Evolutionary conservation across 2,888 invertebrate species (phyloP).

Genomic region (Cryptocheilus praepositus): DNA sequence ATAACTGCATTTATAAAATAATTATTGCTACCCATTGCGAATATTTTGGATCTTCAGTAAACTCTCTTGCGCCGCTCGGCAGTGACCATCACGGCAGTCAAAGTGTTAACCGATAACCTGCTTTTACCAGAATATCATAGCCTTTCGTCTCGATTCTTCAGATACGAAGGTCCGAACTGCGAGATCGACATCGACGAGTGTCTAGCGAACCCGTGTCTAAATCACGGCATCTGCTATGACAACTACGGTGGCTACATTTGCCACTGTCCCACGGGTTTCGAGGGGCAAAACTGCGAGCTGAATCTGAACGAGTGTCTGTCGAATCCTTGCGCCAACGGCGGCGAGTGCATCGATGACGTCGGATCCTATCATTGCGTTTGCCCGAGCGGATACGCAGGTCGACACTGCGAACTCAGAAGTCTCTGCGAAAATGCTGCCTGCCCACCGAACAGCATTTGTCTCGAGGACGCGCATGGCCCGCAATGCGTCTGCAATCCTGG

Average conservation of each 20-base stretch:
- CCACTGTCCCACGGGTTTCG: constrained; percentile 86
- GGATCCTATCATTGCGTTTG: constrained; percentile 79
- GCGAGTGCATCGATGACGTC: constrained; percentile 79
- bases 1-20: too few species aligned
- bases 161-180: constrained; percentile 85
- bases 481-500: constrained; percentile 82
- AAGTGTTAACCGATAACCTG: too few species aligned
- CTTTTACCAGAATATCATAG: too few species aligned
- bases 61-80: too few species aligned
- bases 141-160: constrained; percentile 64
- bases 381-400: constrained; percentile 76
- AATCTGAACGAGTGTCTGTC: constrained; percentile 78
- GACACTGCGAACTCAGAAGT: constrained; percentile 75
- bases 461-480: constrained; percentile 75
- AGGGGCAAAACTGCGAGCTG: constrained; percentile 86
- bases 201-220: constrained; percentile 81
- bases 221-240: constrained; percentile 87
- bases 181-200: constrained; percentile 90
- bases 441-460: constrained; percentile 82
- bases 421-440: constrained; percentile 78
- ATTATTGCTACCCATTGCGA: too few species aligned
- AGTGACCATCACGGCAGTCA: too few species aligned
- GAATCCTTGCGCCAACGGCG: constrained; percentile 80
- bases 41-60: too few species aligned
- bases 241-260: constrained; percentile 89